A percentile compares a stretch with the other conserved stretches of the same genome.
Conservation (phyloP, 2,888 invertebrate species). For the Ichneumon xanthorius region DNA sequence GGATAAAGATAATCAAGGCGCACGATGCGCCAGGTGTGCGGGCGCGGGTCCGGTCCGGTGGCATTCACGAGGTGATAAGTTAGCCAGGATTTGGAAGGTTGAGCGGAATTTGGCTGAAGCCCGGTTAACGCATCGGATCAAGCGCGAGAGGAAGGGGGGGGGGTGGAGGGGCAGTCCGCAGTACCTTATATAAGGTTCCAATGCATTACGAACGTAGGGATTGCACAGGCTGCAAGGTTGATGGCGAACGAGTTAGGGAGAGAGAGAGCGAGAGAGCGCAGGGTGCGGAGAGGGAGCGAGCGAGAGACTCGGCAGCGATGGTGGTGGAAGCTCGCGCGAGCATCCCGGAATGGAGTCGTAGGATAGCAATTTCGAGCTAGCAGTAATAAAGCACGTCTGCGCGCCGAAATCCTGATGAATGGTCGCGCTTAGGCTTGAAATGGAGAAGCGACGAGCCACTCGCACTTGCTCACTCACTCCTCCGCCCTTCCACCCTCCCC, state of each 20-base stretch:
- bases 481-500: conserved; percentile 10
- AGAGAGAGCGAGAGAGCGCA: conserved; percentile 16
- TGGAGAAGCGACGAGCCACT: conserved; percentile 84
- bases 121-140: conserved; percentile 81
- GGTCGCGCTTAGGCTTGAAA: conserved; percentile 85
- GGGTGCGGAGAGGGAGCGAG: conserved; percentile 36
- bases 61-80: conserved; percentile 71
- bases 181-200: conserved; percentile 81
- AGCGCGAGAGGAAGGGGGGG: conserved; percentile 58
- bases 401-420: conserved; percentile 85
- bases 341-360: conserved; percentile 84
- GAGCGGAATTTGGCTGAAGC: conserved; percentile 78
- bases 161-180: conserved; percentile 20
- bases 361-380: conserved; percentile 85
- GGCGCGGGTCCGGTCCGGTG: conserved; percentile 51
- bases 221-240: conserved; percentile 57
- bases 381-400: conserved; percentile 85
- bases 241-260: conserved; percentile 49
- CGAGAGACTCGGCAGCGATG: conserved; percentile 62
- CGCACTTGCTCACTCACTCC: conserved; percentile 80
- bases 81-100: conserved; percentile 73
- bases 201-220: conserved; percentile 79
- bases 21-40: conserved; percentile 52
- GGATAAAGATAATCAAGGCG: conserved; percentile 65
- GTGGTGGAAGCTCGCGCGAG: conserved; percentile 74